Percentiles rank a stretch among this genome's conserved stretches.
Conservation (phyloP, 2,113 vertebrate species). For the Sciurus niger region DNA sequence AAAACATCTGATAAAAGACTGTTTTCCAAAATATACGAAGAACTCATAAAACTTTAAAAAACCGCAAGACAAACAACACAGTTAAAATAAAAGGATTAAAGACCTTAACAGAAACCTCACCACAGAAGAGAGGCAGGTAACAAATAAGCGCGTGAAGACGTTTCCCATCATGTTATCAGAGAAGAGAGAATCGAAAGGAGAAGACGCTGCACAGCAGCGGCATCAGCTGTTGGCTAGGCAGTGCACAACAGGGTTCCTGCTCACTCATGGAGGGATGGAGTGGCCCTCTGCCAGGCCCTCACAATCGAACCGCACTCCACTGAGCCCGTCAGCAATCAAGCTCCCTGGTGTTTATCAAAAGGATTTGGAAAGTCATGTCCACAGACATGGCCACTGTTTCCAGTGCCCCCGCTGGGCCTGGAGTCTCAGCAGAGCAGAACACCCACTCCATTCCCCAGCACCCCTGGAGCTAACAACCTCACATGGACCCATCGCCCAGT, state of each 20-base stretch:
- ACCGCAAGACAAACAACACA: neutral
- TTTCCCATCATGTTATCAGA: no score
- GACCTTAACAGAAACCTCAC: neutral
- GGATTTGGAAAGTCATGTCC: neutral
- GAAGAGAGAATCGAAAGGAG: neutral
- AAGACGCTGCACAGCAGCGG: no score
- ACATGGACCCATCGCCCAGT: no score
- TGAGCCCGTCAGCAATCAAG: accelerated
- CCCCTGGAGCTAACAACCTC: accelerated
- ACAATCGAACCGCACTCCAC: no score
- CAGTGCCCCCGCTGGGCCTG: accelerated
- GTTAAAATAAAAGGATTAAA: no score
- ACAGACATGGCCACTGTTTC: accelerated
- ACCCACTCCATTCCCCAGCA: neutral
- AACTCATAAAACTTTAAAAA: neutral
- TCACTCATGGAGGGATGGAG: no score
- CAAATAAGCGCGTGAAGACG: neutral
- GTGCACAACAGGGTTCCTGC: accelerated
- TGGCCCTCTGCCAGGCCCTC: neutral
- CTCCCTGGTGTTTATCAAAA: neutral
- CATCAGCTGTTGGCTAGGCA: no score
- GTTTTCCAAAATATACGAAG: neutral
- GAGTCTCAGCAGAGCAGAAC: accelerated
- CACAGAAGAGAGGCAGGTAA: neutral
- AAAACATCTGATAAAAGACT: neutral